Evolutionary conservation across 2,888 invertebrate genomes (phyloP).

Genomic region (Stenoptilia bipunctidactyla): DNA sequence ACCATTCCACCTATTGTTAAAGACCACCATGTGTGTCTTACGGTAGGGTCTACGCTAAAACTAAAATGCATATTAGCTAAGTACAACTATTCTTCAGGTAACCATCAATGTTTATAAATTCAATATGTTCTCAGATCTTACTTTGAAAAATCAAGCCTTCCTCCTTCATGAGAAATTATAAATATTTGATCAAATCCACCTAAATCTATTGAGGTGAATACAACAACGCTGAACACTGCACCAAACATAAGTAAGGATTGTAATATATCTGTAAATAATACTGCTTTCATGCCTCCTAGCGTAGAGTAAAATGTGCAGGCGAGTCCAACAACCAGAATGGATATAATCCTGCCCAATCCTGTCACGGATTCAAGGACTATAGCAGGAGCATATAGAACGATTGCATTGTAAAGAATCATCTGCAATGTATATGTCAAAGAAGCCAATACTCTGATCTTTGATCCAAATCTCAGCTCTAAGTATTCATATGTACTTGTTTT

Average conservation of each 20-base stretch:
- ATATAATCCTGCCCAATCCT: slow-evolving; percentile 78
- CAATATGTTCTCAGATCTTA: slow-evolving; percentile 31
- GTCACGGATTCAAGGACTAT: slow-evolving; percentile 90
- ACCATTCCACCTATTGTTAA: slow-evolving; percentile 84
- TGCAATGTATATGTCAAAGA: slow-evolving; percentile 89
- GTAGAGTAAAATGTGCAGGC: slow-evolving; percentile 91
- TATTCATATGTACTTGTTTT: slow-evolving; percentile 95
- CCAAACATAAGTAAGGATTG: slow-evolving; percentile 89
- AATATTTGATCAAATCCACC: slow-evolving; percentile 81
- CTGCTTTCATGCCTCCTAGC: slow-evolving; percentile 92
- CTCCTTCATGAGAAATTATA: slow-evolving; percentile 76
- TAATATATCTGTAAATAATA: slow-evolving; percentile 88
- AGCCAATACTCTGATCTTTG: slow-evolving; percentile 79
- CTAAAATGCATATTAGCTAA: slow-evolving; percentile 45
- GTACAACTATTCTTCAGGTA: too few relatives aligned
- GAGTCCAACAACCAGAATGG: slow-evolving; percentile 80
- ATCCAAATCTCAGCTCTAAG: slow-evolving; percentile 88
- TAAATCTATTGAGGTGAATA: slow-evolving; percentile 77
- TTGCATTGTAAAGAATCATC: slow-evolving; percentile 91
- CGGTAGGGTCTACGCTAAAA: slow-evolving; percentile 83
- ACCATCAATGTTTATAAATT: too few relatives aligned
- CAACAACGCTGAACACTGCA: slow-evolving; percentile 83
- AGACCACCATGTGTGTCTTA: slow-evolving; percentile 87
- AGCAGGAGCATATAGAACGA: slow-evolving; percentile 94
- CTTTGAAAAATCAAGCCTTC: slow-evolving; percentile 79